Conservation (phyloP, 2,113 vertebrate species). For the Salvelinus fontinalis region DNA sequence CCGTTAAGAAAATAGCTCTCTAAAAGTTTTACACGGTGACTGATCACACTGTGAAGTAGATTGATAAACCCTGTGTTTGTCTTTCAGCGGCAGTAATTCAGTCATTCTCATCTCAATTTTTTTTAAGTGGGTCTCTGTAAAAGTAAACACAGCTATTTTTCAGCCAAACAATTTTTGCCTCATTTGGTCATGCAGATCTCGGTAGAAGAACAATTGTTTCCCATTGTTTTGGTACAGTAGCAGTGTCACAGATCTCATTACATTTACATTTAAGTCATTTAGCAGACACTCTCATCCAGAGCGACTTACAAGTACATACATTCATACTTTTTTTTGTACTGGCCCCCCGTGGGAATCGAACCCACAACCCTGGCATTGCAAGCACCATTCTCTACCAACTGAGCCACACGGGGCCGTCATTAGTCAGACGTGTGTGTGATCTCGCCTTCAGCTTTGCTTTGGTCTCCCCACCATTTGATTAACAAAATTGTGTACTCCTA, state of each 20-base stretch:
- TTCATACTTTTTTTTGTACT: too few relatives aligned
- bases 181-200: slow-evolving; percentile 47
- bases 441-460: background rate
- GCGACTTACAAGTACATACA: too few relatives aligned
- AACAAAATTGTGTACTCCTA: too few relatives aligned
- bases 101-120: slow-evolving; percentile 58
- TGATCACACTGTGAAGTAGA: slow-evolving; percentile 23
- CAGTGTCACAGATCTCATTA: background rate
- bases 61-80: slow-evolving; percentile 30
- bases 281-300: too few relatives aligned
- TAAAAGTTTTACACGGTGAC: background rate
- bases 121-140: slow-evolving; percentile 48
- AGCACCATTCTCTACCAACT: too few relatives aligned
- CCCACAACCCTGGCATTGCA: too few relatives aligned
- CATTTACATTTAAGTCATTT: too few relatives aligned
- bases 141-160: slow-evolving; percentile 51
- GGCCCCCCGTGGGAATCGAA: too few relatives aligned
- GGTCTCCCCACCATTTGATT: too few relatives aligned
- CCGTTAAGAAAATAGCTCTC: background rate
- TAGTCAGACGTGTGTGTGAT: background rate
- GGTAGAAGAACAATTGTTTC: slow-evolving; percentile 52
- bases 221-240: slow-evolving; percentile 51
- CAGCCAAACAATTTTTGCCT: slow-evolving; percentile 52
- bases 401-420: too few relatives aligned
- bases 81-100: slow-evolving; percentile 45